Evolutionary conservation across 2,888 invertebrate species (phyloP).

Genomic region (Drosophila mimica): DNA sequence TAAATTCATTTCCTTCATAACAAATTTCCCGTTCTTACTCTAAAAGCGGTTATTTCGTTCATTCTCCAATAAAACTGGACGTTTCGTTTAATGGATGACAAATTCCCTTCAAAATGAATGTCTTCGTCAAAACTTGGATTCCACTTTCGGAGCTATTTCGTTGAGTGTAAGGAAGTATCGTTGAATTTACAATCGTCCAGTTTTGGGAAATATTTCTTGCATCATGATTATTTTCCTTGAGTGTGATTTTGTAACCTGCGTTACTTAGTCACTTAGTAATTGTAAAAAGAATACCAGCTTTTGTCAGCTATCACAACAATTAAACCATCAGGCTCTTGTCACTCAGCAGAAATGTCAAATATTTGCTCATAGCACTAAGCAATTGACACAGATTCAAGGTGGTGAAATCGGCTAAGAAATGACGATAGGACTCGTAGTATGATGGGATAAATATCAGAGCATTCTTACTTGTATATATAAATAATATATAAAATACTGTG

Average conservation of each 20-base stretch:
- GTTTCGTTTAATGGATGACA: not conserved
- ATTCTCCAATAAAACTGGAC: not conserved
- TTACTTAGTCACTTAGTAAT: not conserved
- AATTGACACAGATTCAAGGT: not conserved
- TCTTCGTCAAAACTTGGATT: not conserved
- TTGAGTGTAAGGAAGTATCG: not conserved
- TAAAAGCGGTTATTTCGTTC: not conserved
- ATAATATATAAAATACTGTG: not conserved
- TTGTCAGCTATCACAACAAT: not conserved
- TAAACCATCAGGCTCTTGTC: slow-evolving; percentile 5
- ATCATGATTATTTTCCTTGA: not conserved
- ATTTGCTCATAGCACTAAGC: not conserved
- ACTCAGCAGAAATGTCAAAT: not conserved
- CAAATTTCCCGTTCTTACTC: not conserved
- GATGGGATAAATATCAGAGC: not conserved
- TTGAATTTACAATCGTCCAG: not conserved
- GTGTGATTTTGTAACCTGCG: not conserved
- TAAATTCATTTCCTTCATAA: not conserved
- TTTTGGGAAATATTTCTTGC: not conserved
- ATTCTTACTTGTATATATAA: not conserved
- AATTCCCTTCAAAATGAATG: not conserved
- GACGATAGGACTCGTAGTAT: rapidly evolving
- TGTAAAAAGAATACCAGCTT: not conserved
- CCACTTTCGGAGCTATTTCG: not conserved
- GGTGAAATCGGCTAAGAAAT: not conserved